These are phyloP conservation scores for Sebastes cheni DNA, from an alignment of 2,797 vertebrate species.

Conservation along the genomic window DNA sequence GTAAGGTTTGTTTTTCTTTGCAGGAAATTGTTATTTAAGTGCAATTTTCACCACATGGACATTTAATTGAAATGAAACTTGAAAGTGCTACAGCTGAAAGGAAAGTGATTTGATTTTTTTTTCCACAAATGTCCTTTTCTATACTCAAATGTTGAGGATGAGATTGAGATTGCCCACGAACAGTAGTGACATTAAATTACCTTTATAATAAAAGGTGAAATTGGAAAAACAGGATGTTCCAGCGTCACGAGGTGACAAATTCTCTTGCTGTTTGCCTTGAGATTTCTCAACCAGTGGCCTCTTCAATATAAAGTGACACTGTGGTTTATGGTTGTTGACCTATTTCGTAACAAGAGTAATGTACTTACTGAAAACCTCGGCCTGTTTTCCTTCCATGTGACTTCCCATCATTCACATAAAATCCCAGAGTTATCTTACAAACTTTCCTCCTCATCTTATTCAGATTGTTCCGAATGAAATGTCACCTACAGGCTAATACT, in stretches of 20 bases:
- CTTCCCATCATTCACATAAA: neutral
- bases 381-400: neutral
- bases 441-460: neutral
- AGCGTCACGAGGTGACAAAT: neutral
- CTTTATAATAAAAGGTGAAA: slow-evolving; percentile 12
- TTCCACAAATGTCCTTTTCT: neutral
- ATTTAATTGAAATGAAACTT: neutral
- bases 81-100: neutral
- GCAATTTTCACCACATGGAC: neutral
- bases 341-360: slow-evolving; percentile 1
- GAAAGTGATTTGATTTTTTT: slow-evolving; percentile 6
- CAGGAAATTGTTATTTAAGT: neutral
- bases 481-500: neutral
- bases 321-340: slow-evolving; percentile 51
- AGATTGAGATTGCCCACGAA: neutral
- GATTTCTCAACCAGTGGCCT: slow-evolving; percentile 29
- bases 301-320: slow-evolving; percentile 38
- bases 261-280: slow-evolving; percentile 30
- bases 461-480: neutral
- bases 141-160: neutral
- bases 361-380: neutral
- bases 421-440: neutral
- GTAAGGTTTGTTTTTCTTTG: neutral
- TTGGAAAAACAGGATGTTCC: slow-evolving; percentile 18
- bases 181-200: neutral